Evolutionary conservation across 23 tunicate species (phyloP).

Genomic region (Aplidium turbinatum): DNA sequence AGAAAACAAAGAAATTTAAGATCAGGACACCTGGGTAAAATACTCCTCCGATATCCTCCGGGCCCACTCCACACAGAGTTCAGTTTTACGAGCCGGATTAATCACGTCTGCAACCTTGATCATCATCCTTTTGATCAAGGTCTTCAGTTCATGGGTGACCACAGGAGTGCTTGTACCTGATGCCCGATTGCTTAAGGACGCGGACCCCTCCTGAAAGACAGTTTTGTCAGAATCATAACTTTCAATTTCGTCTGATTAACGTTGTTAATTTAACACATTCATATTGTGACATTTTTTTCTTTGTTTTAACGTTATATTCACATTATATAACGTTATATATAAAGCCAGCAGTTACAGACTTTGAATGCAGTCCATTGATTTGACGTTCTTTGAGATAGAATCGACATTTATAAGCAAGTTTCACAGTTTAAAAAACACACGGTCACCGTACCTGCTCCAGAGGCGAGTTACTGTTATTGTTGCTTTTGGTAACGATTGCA

Average conservation of each 20-base stretch:
- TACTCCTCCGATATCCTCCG: slow-evolving; percentile 82
- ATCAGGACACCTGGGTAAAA: slow-evolving; percentile 58
- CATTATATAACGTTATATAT: no score
- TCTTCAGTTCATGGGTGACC: slow-evolving; percentile 46
- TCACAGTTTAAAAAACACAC: background rate
- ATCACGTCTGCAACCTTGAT: slow-evolving; percentile 88
- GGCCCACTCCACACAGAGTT: slow-evolving; percentile 77
- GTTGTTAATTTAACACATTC: no score
- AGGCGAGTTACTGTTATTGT: slow-evolving; percentile 18
- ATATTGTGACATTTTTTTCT: no score
- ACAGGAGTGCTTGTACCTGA: slow-evolving; percentile 10
- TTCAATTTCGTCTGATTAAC: no score
- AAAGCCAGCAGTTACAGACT: no score
- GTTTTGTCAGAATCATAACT: no score
- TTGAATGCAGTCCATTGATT: no score
- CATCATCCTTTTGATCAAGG: slow-evolving; percentile 73
- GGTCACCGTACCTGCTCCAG: background rate
- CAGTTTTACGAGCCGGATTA: slow-evolving; percentile 66
- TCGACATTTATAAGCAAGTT: no score
- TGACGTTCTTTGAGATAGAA: no score
- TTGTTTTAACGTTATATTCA: no score
- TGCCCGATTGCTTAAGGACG: background rate
- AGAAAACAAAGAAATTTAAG: no score
- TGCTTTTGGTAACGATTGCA: slow-evolving; percentile 62
- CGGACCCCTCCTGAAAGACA: background rate